These are phyloP conservation scores for Plebejus argus DNA, from an alignment of 2,888 invertebrate genomes.

Conservation along the genomic window DNA sequence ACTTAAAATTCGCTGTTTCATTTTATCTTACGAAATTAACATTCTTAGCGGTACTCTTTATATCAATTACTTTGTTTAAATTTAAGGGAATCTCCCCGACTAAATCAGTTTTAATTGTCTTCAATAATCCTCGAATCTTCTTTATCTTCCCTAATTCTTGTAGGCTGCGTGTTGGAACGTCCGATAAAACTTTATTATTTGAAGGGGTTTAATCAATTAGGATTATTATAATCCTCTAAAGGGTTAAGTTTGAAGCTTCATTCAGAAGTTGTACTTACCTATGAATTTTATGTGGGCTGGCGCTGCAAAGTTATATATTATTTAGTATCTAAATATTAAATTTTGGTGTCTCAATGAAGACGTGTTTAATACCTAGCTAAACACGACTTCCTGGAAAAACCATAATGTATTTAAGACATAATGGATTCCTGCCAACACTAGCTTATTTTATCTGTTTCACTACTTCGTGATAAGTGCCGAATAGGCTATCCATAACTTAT, in stretches of 20 bases:
- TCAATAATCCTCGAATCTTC: conserved; percentile 9
- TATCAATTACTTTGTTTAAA: conserved; percentile 20
- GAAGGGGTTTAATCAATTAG: conserved; percentile 19
- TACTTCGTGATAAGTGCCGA: no score
- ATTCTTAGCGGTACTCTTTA: not conserved
- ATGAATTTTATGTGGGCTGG: conserved; percentile 5
- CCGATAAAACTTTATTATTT: conserved; percentile 15
- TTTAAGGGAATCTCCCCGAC: not conserved
- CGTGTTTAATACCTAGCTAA: not conserved
- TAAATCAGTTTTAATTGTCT: conserved; percentile 18
- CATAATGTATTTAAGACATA: no score
- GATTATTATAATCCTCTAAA: conserved; percentile 5
- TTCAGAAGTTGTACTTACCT: conserved; percentile 10
- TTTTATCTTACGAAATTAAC: conserved; percentile 1
- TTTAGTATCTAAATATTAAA: conserved; percentile 9
- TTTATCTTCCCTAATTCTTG: conserved; percentile 11
- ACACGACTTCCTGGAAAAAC: no score
- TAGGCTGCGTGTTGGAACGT: conserved; percentile 11
- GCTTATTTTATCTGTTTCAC: no score
- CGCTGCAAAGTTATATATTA: conserved; percentile 8
- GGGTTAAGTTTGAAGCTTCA: conserved; percentile 14
- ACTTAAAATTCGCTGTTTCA: not conserved
- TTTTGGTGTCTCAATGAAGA: not conserved
- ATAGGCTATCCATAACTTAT: no score
- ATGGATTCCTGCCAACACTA: no score